Percentiles rank a stretch among this genome's conserved stretches.
Evolutionary conservation across 2,888 invertebrate species (phyloP).

Genomic region (Eristalis intricaria): DNA sequence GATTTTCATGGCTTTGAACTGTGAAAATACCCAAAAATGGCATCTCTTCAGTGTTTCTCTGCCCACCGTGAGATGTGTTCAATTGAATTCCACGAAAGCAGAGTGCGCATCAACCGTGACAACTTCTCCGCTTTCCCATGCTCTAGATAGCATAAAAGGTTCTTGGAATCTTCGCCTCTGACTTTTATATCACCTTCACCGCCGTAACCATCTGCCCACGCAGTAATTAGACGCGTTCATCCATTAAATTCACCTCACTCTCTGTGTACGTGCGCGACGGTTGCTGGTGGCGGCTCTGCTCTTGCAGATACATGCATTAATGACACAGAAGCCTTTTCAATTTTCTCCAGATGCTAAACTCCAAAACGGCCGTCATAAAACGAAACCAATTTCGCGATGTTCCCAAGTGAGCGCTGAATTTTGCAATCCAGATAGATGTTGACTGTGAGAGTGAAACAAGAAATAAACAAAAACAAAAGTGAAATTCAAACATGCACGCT

Average conservation of each 20-base stretch:
- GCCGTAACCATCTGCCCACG: background rate
- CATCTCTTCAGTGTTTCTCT: background rate
- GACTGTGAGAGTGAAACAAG: background rate
- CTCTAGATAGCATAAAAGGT: slow-evolving; percentile 15
- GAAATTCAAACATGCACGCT: background rate
- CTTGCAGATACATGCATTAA: background rate
- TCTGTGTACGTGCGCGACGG: background rate
- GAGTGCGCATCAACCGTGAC: background rate
- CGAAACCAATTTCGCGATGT: background rate
- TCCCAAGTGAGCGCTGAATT: background rate
- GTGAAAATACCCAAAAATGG: slow-evolving; percentile 11
- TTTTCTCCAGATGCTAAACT: background rate
- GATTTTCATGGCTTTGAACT: background rate
- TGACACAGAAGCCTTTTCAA: too few relatives aligned
- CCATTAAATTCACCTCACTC: background rate
- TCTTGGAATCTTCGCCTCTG: background rate
- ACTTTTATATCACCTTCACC: slow-evolving; percentile 4
- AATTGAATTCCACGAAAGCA: background rate
- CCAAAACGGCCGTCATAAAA: background rate
- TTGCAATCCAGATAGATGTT: background rate
- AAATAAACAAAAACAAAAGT: background rate
- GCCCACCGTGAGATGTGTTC: background rate
- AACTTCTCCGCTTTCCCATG: slow-evolving; percentile 16
- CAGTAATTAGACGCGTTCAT: background rate
- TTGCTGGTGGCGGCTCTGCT: background rate